These are phyloP conservation scores for Platycercus adscitus DNA, from an alignment of 2,113 vertebrate species.

Conservation along the genomic window DNA sequence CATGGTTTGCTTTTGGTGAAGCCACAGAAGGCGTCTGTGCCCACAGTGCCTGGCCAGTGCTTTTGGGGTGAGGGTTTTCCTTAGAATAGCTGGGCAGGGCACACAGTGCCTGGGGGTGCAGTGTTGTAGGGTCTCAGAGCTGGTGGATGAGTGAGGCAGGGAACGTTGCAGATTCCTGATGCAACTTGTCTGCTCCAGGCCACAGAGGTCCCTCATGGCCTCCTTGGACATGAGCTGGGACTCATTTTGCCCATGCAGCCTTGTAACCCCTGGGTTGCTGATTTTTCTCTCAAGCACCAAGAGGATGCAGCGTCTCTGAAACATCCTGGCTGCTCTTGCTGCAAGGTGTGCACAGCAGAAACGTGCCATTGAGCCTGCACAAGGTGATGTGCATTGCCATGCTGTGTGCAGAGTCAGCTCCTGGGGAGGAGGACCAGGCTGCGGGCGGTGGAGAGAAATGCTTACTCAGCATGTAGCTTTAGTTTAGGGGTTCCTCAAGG, in stretches of 20 bases:
- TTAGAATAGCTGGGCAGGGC: neutral
- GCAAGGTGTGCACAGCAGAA: neutral
- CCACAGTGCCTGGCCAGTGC: rapidly evolving
- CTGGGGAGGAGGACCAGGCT: neutral
- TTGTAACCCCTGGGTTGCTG: neutral
- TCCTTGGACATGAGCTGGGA: neutral
- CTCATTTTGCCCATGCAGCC: neutral
- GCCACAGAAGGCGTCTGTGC: neutral
- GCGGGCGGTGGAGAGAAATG: neutral
- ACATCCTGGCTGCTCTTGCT: neutral
- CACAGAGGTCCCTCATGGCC: neutral
- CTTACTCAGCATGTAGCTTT: neutral
- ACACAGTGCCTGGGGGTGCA: rapidly evolving
- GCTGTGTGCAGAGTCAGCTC: neutral
- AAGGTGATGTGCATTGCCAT: rapidly evolving
- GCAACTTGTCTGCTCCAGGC: neutral
- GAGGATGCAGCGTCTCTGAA: neutral
- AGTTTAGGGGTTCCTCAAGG: neutral
- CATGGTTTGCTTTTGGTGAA: neutral
- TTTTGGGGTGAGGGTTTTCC: neutral
- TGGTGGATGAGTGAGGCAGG: neutral
- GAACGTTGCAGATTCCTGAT: neutral
- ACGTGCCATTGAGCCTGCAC: neutral
- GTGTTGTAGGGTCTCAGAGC: neutral
- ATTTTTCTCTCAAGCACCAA: neutral